Percentiles rank a stretch among this genome's conserved stretches.
These are phyloP conservation scores for Antennarius striatus DNA, from an alignment of 2,113 vertebrate species.

Conservation along the genomic window DNA sequence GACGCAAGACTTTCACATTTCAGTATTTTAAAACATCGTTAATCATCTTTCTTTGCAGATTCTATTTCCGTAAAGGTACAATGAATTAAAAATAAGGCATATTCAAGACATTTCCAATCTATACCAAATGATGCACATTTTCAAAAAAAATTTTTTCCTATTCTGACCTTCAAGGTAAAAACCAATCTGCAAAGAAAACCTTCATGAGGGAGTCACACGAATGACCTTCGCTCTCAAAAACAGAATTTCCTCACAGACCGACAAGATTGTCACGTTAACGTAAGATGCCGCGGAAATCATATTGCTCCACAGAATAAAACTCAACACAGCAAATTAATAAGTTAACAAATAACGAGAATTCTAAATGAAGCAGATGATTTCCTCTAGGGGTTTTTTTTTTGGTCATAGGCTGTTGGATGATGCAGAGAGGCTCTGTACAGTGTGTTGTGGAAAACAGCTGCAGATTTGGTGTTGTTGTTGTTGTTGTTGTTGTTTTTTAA, in stretches of 20 bases:
- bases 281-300: constrained; percentile 35
- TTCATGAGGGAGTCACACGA: background rate
- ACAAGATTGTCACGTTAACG: constrained; percentile 73
- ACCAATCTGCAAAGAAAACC: constrained; percentile 7
- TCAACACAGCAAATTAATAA: constrained; percentile 6
- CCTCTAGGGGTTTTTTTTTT: constrained; percentile 72
- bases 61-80: constrained; percentile 33
- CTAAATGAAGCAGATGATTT: constrained; percentile 47
- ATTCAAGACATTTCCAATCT: constrained; percentile 35
- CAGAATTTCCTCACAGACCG: constrained; percentile 28
- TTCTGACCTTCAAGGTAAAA: constrained; percentile 28
- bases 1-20: constrained; percentile 25
- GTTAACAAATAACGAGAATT: constrained; percentile 22
- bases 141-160: constrained; percentile 8
- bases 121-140: constrained; percentile 11
- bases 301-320: constrained; percentile 42
- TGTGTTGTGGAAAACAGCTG: background rate
- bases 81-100: constrained; percentile 57
- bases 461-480: constrained; percentile 12
- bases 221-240: background rate
- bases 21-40: constrained; percentile 14
- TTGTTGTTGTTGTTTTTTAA: background rate
- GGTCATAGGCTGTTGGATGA: constrained; percentile 75
- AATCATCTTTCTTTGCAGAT: constrained; percentile 20
- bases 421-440: constrained; percentile 51